Evolutionary conservation across 2,888 invertebrate genomes (phyloP), one percentile per base, ranked within the genome.

Genomic region (Argyresthia albistria): DNA sequence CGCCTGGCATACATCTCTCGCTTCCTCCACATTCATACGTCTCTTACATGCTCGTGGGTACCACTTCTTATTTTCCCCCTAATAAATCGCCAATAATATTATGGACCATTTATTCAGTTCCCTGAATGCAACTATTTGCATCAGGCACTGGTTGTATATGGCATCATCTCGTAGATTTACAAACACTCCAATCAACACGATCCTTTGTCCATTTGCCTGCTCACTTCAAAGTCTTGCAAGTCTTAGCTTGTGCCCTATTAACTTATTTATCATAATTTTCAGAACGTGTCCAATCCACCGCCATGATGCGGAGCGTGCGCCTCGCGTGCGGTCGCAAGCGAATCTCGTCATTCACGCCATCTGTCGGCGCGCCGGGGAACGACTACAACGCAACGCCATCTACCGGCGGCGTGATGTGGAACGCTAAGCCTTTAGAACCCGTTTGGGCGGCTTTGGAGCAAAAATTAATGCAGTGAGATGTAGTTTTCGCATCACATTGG

Each of bases 221-320:
- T 36, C 36, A 36, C 9, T 9, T 36, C 8, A 36, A 7, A 9
- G n/a, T 39, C 39, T 3, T 39, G n/a, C 39, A 2, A 39, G 2
- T 4, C 39, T 6, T 11, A 39, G 8, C 9, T 39, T 39, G n/a
- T n/a, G 9, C 8, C n/a, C 9, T 39, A n/a, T 4, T 39, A 39
- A 3, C n/a, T 36, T 3, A n/a, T 6, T 39, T n/a, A 39, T n/a
- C 39, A 39, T 39, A n/a, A 11, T 57, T 55, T 62, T 1, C 62
- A 84, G 84, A 84, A 54, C 82, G 84, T 37, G 61, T 69, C 15
- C 70, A 70, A 35, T 80, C 80, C 0, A 61, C 70, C 0, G 76
- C 77, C 1, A 76, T 84, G 73, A 74, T 86, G 76, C 73, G 75
- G 49, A 82, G 80, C 56, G 66, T 80, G 0, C 70, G 81, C 46